Evolutionary conservation across 1,140 invertebrate species (phyloP).

Genomic region (Alviniconcha marisindica): DNA sequence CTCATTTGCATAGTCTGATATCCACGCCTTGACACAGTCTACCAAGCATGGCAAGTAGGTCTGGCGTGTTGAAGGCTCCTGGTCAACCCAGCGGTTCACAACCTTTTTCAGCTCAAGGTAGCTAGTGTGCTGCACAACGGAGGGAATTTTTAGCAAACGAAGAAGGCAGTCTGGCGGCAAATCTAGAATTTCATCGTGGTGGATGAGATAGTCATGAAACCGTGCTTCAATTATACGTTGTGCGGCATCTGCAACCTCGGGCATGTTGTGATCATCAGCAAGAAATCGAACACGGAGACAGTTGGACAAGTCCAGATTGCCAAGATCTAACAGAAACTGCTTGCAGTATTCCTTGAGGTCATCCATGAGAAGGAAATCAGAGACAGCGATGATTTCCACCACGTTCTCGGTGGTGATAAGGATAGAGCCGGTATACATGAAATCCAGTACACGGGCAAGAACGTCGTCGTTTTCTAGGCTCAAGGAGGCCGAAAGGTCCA

Average conservation of each 20-base stretch:
- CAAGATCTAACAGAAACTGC: slow-evolving; percentile 71
- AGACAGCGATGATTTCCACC: slow-evolving; percentile 81
- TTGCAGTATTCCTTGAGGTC: slow-evolving; percentile 73
- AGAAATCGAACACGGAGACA: slow-evolving; percentile 68
- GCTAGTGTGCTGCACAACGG: slow-evolving; percentile 66
- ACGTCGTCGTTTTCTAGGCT: slow-evolving; percentile 81
- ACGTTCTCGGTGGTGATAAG: slow-evolving; percentile 85
- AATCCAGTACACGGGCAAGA: slow-evolving; percentile 84
- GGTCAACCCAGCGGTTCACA: slow-evolving; percentile 67
- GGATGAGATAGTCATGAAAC: slow-evolving; percentile 72
- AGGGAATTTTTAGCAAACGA: slow-evolving; percentile 64
- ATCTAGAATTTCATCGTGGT: slow-evolving; percentile 71
- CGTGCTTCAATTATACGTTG: slow-evolving; percentile 69
- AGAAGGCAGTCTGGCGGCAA: slow-evolving; percentile 70
- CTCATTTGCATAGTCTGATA: slow-evolving; percentile 64
- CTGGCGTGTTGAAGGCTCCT: slow-evolving; percentile 55
- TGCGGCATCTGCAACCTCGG: slow-evolving; percentile 64
- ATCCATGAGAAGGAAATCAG: slow-evolving; percentile 81
- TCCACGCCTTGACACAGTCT: slow-evolving; percentile 65
- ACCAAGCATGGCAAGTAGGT: slow-evolving; percentile 57
- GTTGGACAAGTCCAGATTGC: slow-evolving; percentile 71
- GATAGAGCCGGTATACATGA: slow-evolving; percentile 90
- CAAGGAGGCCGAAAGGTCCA: slow-evolving; percentile 81
- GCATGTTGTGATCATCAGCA: slow-evolving; percentile 70
- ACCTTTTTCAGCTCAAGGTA: slow-evolving; percentile 67